These are phyloP conservation scores for Temnopleurus reevesii DNA, from an alignment of 53 echinoderm and acorn worm species.

Conservation along the genomic window DNA sequence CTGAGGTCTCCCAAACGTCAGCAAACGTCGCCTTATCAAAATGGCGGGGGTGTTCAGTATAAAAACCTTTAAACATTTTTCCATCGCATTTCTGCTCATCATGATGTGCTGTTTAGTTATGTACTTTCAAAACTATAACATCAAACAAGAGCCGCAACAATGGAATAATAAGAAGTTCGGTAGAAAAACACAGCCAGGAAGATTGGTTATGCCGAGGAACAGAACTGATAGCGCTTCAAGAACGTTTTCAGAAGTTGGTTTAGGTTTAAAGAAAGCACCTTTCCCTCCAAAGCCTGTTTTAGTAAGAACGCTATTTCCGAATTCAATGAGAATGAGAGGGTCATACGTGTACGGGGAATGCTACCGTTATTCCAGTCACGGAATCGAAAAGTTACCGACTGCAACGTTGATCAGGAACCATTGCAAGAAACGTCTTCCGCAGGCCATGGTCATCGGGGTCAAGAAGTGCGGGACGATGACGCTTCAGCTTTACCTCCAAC, in stretches of 20 bases:
- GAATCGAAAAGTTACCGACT: neutral
- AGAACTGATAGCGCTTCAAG: neutral
- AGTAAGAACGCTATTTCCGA: neutral
- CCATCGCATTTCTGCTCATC: too few species aligned
- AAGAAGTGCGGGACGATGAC: slow-evolving; percentile 25
- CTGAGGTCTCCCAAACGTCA: too few species aligned
- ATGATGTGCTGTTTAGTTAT: neutral
- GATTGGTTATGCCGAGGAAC: neutral
- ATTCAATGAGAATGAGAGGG: neutral
- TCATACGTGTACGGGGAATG: neutral
- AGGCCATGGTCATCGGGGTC: neutral
- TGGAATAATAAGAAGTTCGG: neutral
- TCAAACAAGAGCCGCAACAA: neutral
- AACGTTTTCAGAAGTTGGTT: neutral
- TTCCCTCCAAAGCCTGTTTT: neutral
- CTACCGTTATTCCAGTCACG: neutral
- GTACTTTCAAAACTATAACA: neutral
- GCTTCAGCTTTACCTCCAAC: neutral
- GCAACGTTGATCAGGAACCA: neutral
- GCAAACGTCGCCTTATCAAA: too few species aligned
- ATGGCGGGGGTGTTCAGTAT: neutral
- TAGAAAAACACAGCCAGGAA: neutral
- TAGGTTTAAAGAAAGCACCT: neutral
- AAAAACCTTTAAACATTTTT: neutral
- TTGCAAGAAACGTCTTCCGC: slow-evolving; percentile 3